Evolutionary conservation across 2,113 vertebrate species (phyloP).

Genomic region (Stomatorhinus ivindoensis): DNA sequence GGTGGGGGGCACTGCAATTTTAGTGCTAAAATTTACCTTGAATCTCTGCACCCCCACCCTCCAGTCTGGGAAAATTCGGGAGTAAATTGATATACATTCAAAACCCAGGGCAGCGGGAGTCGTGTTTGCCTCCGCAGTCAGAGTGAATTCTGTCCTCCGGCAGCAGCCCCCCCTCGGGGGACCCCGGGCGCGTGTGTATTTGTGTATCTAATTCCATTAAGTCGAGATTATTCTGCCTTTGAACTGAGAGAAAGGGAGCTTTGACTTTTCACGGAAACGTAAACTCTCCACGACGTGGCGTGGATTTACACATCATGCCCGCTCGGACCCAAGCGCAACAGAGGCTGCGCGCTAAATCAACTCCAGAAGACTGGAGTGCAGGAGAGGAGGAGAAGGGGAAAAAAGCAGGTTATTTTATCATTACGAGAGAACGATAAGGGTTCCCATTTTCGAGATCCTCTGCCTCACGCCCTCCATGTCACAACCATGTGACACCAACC

Average conservation of each 20-base stretch:
- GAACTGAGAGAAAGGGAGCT: conserved; percentile 23
- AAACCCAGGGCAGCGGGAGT: conserved; percentile 28
- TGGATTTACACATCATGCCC: conserved; percentile 31
- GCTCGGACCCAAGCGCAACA: conserved; percentile 39
- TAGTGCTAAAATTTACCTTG: conserved; percentile 4
- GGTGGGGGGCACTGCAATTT: not conserved
- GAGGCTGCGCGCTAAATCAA: conserved; percentile 46
- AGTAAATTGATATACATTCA: conserved; percentile 25
- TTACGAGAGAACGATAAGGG: conserved; percentile 42
- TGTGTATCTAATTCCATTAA: conserved; percentile 43
- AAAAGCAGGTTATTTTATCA: conserved; percentile 42
- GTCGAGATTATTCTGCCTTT: conserved; percentile 36
- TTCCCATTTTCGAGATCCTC: conserved; percentile 33
- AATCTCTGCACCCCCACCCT: not conserved
- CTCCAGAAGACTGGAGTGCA: conserved; percentile 34
- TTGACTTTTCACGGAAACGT: conserved; percentile 26
- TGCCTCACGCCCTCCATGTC: conserved; percentile 31
- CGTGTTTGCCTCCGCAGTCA: conserved; percentile 30
- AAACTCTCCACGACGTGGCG: conserved; percentile 25
- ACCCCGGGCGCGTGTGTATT: conserved; percentile 38
- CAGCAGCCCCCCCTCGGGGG: conserved; percentile 22
- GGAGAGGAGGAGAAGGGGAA: conserved; percentile 16
- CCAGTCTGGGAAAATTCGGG: conserved; percentile 21
- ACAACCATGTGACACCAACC: conserved; percentile 27
- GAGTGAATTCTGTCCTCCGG: conserved; percentile 32